Conservation (phyloP, 2,888 invertebrate species). For the Drosophila melanosoma region DNA sequence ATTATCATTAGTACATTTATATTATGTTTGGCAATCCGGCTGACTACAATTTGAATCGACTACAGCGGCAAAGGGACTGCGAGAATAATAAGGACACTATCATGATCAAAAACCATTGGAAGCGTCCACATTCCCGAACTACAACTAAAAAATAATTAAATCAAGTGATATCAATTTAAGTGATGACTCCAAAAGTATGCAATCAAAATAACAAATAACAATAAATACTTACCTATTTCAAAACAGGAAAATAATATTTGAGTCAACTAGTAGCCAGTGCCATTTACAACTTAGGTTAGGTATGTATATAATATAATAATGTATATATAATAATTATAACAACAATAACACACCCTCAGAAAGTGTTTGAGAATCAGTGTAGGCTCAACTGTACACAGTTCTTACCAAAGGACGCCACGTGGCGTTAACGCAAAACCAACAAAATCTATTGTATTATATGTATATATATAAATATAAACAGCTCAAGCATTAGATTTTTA, state of each 20-base stretch:
- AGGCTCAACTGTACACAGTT: constrained; percentile 39
- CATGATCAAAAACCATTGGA: not conserved
- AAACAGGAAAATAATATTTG: not conserved
- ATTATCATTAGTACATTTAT: not conserved
- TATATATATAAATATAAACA: constrained; percentile 44
- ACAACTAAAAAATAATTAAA: not conserved
- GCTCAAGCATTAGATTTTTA: constrained; percentile 50
- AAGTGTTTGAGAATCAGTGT: not conserved
- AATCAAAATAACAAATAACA: not conserved
- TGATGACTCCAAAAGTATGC: constrained; percentile 53
- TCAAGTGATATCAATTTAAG: not conserved
- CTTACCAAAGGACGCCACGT: constrained; percentile 39
- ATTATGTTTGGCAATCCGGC: constrained; percentile 27
- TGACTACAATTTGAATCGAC: not conserved
- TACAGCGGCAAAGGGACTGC: not conserved
- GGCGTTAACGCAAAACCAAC: constrained; percentile 60
- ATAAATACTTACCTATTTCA: too few relatives aligned
- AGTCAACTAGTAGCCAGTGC: not conserved
- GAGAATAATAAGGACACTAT: not conserved
- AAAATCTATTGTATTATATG: constrained; percentile 33
- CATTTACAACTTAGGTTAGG: not conserved
- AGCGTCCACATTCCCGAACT: not conserved
- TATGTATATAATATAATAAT: too few relatives aligned
- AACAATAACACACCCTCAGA: not conserved
- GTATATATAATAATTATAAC: not conserved